Evolutionary conservation across 2,888 invertebrate species (phyloP).

Genomic region (Lacanobia oleracea): DNA sequence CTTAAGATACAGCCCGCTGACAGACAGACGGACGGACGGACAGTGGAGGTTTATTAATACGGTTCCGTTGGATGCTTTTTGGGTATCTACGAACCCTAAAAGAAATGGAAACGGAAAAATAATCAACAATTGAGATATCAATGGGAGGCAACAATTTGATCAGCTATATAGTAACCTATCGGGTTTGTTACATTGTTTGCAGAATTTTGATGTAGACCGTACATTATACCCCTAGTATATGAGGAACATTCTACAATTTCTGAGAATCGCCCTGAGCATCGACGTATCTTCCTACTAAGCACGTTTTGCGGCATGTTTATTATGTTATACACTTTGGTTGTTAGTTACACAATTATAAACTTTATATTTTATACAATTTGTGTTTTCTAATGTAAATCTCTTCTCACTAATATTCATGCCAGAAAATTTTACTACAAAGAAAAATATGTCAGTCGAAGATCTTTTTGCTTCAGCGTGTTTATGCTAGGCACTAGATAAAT

Average conservation of each 20-base stretch:
- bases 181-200: neutral
- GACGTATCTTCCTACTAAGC: slow-evolving; percentile 5
- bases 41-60: too few species aligned
- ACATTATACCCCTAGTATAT: neutral
- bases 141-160: too few species aligned
- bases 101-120: too few species aligned
- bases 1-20: too few species aligned
- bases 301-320: slow-evolving; percentile 20
- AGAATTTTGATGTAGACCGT: slow-evolving; percentile 2
- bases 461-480: too few species aligned
- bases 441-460: too few species aligned
- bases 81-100: too few species aligned
- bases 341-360: slow-evolving; percentile 8
- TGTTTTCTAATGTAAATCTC: neutral
- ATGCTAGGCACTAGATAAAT: too few species aligned
- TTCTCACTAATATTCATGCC: neutral
- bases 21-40: too few species aligned
- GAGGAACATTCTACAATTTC: slow-evolving; percentile 44
- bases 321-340: neutral
- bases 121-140: too few species aligned
- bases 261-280: slow-evolving; percentile 29
- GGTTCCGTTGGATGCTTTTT: too few species aligned
- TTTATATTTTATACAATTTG: slow-evolving; percentile 4
- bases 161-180: too few species aligned
- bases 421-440: neutral